Base-by-base conservation (phyloP, 2,797 vertebrate species). In the Xerus rutilus region DNA sequence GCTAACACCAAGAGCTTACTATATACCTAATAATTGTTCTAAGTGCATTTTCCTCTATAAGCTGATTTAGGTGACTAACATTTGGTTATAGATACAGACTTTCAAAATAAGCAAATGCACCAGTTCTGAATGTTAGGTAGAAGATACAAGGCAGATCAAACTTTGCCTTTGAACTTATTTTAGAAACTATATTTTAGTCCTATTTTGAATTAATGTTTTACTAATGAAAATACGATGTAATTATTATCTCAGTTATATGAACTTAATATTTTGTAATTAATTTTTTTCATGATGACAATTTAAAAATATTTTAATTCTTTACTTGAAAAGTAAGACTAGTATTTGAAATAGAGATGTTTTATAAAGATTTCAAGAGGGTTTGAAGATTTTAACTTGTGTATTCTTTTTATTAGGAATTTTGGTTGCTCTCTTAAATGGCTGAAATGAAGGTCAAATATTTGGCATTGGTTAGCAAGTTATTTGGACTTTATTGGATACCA, bases 221-320 rank as follows among this genome's bases (percentile, higher is more conserved):
- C 12, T n/a, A 65, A 17, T 70, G 69, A 89, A 91, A 65, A 54
- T n/a, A 77, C 14, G 2, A 73, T 47, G 17, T 70, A 18, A 78
- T 49, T n/a, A 57, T 76, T 84, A 23, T 64, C 35, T 79, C 8
- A 74, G 39, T 79, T 86, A 28, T 5, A 35, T 21, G 28, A 28
- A 64, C 28, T 62, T 62, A 62, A 62, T 25, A 62, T 62, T 59
- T 59, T 62, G 7, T 57, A 49, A 47, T 25, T 43, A 4, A 59
- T 86, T 78, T 64, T 64, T 21, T 28, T 89, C 7, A 49, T 4
- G 8, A 78, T 81, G 89, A 59, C 82, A 95, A 86, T 90, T 72
- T 89, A 88, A 90, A 78, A 82, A 8, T 4, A 85, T 43, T 89
- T 86, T 73, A 77, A 47, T 20, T 74, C 49, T 91, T 82, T 67